Conservation (phyloP, 2,888 invertebrate genomes). For the Petrolisthes manimaculis region DNA sequence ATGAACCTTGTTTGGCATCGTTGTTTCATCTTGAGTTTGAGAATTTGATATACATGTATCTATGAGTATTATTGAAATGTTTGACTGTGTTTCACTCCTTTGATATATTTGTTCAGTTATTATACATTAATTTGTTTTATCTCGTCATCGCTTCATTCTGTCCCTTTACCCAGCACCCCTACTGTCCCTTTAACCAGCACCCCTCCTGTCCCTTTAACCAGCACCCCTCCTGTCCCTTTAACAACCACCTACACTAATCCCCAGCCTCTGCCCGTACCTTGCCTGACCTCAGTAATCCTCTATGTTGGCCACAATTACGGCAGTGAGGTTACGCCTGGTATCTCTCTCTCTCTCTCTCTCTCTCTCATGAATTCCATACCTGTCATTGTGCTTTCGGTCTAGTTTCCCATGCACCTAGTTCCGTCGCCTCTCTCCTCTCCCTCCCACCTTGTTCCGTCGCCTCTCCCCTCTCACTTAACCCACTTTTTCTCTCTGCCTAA, state of each 20-base stretch:
- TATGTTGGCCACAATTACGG: too few relatives aligned
- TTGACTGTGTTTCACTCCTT: too few relatives aligned
- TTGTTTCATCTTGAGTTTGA: too few relatives aligned
- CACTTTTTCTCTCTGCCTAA: background rate
- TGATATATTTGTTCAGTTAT: too few relatives aligned
- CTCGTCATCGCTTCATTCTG: too few relatives aligned
- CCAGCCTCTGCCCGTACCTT: background rate
- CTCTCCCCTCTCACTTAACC: background rate
- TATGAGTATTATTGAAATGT: too few relatives aligned
- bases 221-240: background rate
- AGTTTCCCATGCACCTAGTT: background rate
- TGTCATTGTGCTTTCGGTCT: background rate
- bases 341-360: background rate
- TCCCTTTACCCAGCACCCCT: background rate
- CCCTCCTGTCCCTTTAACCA: background rate
- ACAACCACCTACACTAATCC: background rate
- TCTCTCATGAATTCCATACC: background rate
- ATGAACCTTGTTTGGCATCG: too few relatives aligned
- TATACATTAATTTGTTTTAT: too few relatives aligned
- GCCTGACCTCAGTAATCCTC: background rate
- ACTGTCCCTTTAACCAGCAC: background rate
- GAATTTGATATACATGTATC: too few relatives aligned
- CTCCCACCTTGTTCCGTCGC: background rate
- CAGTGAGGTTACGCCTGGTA: too few relatives aligned
- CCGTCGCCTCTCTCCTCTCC: background rate